Percentiles rank a stretch among this genome's conserved stretches.
Conservation (phyloP, 35 echinoderm and acorn worm genomes). For the Eucidaris tribuloides region DNA sequence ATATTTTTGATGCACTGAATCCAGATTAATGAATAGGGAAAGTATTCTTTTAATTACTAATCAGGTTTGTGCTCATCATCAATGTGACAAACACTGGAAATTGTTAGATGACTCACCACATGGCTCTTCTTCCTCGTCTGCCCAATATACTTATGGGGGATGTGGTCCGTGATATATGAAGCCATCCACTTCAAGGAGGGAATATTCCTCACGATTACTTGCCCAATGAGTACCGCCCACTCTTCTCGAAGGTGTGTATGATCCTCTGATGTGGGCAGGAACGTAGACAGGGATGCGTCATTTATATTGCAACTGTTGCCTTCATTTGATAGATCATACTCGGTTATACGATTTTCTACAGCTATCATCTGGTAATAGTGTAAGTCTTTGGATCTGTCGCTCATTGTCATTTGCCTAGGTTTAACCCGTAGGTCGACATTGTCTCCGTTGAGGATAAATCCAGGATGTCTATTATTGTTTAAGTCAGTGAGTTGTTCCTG, state of each 20-base stretch:
- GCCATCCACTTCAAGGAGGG: slow-evolving; percentile 21
- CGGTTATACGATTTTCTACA: slow-evolving; percentile 26
- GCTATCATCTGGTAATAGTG: slow-evolving; percentile 41
- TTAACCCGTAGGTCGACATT: slow-evolving; percentile 16
- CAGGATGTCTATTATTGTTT: background rate
- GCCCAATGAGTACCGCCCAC: slow-evolving; percentile 23
- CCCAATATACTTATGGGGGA: slow-evolving; percentile 16
- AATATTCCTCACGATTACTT: slow-evolving; percentile 13
- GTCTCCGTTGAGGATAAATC: slow-evolving; percentile 19
- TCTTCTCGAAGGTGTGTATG: background rate
- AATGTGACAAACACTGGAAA: background rate
- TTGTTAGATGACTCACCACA: slow-evolving; percentile 27
- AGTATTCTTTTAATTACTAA: background rate
- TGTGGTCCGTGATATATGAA: slow-evolving; percentile 26
- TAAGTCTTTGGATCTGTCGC: background rate
- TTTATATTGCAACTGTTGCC: background rate
- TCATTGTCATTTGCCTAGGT: slow-evolving; percentile 12
- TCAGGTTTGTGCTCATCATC: background rate
- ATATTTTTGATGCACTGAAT: too few species aligned
- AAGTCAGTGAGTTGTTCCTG: background rate
- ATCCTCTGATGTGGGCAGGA: slow-evolving; percentile 15
- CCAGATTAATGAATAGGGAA: background rate
- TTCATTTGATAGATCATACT: background rate
- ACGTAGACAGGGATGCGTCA: background rate
- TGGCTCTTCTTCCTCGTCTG: slow-evolving; percentile 41